Evolutionary conservation across 2,797 vertebrate species (phyloP).

Genomic region (Melopsittacus undulatus): DNA sequence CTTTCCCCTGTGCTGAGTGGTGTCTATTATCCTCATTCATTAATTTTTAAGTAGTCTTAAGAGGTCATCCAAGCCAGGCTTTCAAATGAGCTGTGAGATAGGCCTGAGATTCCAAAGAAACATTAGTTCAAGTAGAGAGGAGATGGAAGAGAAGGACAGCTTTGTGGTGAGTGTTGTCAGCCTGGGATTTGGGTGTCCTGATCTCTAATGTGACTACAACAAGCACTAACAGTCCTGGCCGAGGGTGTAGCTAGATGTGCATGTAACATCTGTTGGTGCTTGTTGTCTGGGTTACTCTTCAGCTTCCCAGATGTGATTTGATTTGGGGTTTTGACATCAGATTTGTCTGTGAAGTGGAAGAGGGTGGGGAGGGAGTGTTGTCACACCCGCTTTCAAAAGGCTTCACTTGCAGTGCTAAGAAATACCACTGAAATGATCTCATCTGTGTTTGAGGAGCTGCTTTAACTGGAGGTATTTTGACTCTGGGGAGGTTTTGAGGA

Average conservation of each 20-base stretch:
- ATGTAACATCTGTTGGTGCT: background rate
- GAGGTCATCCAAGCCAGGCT: background rate
- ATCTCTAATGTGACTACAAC: background rate
- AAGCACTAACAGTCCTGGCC: background rate
- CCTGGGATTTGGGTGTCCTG: background rate
- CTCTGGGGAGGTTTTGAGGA: background rate
- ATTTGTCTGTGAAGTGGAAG: background rate
- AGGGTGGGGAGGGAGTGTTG: background rate
- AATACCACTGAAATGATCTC: background rate
- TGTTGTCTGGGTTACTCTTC: constrained; percentile 39
- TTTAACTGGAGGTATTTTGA: background rate
- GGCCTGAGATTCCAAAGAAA: background rate
- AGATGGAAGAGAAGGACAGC: background rate
- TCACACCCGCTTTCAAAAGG: background rate
- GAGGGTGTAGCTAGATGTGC: background rate
- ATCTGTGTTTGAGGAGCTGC: background rate
- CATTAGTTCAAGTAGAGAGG: background rate
- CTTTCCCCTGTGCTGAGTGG: background rate
- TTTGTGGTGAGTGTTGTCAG: background rate
- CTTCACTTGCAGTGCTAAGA: background rate
- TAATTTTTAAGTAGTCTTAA: background rate
- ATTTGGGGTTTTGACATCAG: background rate
- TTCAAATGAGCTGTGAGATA: background rate
- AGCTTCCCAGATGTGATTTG: background rate
- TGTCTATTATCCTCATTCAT: background rate